Evolutionary conservation across 1,140 invertebrate species (phyloP).

Genomic region (Drosophila sturtevanti): DNA sequence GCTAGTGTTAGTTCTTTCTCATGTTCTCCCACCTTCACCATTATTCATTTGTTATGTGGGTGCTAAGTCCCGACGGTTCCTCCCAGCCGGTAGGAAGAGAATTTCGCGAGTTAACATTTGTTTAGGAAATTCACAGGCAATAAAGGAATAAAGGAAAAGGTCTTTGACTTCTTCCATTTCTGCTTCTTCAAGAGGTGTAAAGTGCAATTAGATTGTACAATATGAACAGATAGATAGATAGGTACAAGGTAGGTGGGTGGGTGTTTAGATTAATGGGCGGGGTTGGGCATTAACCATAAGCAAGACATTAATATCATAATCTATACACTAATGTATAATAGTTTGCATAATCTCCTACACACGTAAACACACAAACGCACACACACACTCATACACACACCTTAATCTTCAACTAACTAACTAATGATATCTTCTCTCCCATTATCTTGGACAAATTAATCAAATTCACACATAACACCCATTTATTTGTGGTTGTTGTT

Average conservation of each 20-base stretch:
- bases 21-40: neutral
- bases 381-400: slow-evolving; percentile 17
- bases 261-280: no score
- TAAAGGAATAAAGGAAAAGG: slow-evolving; percentile 30
- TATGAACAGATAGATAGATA: no score
- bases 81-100: slow-evolving; percentile 36
- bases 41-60: slow-evolving; percentile 41
- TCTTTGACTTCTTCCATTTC: slow-evolving; percentile 52
- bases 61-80: slow-evolving; percentile 50
- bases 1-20: neutral
- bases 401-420: slow-evolving; percentile 14
- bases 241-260: no score
- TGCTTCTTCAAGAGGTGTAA: slow-evolving; percentile 44
- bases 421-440: slow-evolving; percentile 44
- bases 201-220: slow-evolving; percentile 41
- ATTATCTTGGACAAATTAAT: slow-evolving; percentile 61
- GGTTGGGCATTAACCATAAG: neutral
- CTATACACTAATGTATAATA: slow-evolving; percentile 5
- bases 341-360: slow-evolving; percentile 40
- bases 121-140: slow-evolving; percentile 46
- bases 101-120: slow-evolving; percentile 71
- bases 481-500: slow-evolving; percentile 1
- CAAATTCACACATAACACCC: slow-evolving; percentile 36
- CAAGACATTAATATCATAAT: slow-evolving; percentile 1
- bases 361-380: neutral